Percentiles rank a stretch among this genome's conserved stretches.
phyloP scores from a whole-genome alignment of 2,888 invertebrate genomes.

The Mythimna ferrago region DNA sequence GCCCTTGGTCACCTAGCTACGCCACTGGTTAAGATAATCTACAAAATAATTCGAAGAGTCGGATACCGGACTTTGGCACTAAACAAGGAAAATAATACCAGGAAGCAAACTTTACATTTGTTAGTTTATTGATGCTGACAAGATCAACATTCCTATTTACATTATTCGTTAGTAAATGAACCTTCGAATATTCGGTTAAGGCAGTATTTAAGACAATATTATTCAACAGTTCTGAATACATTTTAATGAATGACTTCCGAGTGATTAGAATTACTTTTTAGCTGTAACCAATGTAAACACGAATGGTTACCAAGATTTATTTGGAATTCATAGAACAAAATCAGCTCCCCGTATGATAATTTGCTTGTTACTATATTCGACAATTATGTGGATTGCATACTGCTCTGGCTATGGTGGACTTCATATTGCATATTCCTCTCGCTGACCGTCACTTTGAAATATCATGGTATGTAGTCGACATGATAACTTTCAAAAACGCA shows the following conservation, averaged over 20 bases:
- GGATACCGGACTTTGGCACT: slow-evolving; percentile 1
- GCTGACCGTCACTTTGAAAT: too few species aligned
- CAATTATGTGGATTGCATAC: too few species aligned
- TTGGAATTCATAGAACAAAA: neutral
- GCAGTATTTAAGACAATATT: slow-evolving; percentile 30
- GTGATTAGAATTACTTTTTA: neutral
- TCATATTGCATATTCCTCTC: too few species aligned
- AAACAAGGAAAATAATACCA: slow-evolving; percentile 8
- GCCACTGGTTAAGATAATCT: neutral
- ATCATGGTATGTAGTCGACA: too few species aligned
- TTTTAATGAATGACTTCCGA: slow-evolving; percentile 7
- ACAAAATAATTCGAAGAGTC: neutral
- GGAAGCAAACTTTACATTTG: slow-evolving; percentile 29
- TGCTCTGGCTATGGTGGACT: too few species aligned
- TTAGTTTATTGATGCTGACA: slow-evolving; percentile 27
- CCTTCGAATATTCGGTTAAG: slow-evolving; percentile 40
- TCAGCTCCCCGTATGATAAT: too few species aligned
- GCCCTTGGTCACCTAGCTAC: too few species aligned
- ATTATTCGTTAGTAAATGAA: slow-evolving; percentile 34
- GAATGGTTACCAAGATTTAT: neutral
- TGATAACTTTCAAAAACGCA: too few species aligned
- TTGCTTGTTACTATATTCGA: too few species aligned
- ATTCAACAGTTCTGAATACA: neutral
- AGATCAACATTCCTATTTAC: slow-evolving; percentile 48
- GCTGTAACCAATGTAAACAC: neutral